phyloP scores from a whole-genome alignment of 2,113 vertebrate genomes.

The Cromileptes altivelis region DNA sequence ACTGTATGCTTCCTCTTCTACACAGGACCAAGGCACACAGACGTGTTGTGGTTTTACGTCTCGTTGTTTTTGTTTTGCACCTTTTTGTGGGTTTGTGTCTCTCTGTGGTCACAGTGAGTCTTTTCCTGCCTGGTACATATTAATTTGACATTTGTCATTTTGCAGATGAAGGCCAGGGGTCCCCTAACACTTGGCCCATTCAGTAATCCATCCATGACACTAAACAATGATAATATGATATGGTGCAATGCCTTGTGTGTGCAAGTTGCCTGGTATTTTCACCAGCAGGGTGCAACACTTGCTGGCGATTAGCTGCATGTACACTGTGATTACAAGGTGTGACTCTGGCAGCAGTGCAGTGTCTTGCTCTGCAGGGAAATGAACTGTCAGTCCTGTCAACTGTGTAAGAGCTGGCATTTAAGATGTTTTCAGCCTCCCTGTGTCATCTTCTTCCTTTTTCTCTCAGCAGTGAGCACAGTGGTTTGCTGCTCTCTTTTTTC shows the following conservation, averaged over 20 bases:
- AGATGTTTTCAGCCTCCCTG: not conserved
- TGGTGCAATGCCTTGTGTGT: not conserved
- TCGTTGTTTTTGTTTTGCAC: no score
- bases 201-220: no score
- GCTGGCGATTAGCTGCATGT: no score
- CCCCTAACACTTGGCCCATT: no score
- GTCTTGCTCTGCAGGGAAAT: not conserved
- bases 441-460: constrained; percentile 13
- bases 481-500: constrained; percentile 32
- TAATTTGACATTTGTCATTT: no score
- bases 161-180: no score
- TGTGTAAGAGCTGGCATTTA: not conserved
- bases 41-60: no score
- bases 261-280: not conserved
- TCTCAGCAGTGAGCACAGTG: constrained; percentile 7
- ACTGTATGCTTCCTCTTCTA: no score
- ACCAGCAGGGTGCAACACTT: constrained; percentile 18
- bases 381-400: not conserved
- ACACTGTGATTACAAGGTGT: not conserved
- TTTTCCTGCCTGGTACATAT: no score
- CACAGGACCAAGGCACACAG: no score
- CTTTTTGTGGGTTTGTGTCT: no score
- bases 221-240: not conserved
- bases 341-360: not conserved
- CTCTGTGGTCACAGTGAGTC: no score